These are phyloP conservation scores for Tiliacea aurago DNA, from an alignment of 2,888 invertebrate genomes.

Conservation along the genomic window DNA sequence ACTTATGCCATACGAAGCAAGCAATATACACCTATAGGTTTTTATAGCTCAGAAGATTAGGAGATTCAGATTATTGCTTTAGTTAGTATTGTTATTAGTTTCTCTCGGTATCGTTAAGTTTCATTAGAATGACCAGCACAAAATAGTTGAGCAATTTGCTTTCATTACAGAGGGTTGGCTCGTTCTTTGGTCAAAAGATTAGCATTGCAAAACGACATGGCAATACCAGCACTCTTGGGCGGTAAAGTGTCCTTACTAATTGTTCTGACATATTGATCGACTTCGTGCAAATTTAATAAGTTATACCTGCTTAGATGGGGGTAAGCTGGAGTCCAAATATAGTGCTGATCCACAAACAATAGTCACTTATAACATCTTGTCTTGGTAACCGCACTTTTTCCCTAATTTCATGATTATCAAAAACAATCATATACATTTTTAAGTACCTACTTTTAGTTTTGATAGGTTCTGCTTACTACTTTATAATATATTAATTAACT, in stretches of 20 bases:
- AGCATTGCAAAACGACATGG: neutral
- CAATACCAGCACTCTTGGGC: neutral
- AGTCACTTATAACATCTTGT: too few relatives aligned
- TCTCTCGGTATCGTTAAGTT: slow-evolving; percentile 18
- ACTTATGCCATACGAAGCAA: neutral
- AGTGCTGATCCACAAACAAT: too few relatives aligned
- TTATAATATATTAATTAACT: too few relatives aligned
- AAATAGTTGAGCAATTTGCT: neutral
- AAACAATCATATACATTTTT: too few relatives aligned
- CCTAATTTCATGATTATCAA: too few relatives aligned
- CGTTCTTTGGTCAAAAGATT: neutral
- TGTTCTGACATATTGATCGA: neutral
- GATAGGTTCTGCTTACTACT: too few relatives aligned
- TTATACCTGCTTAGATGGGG: too few relatives aligned
- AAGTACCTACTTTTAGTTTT: too few relatives aligned
- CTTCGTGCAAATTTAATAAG: neutral
- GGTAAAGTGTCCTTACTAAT: neutral
- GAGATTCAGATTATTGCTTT: slow-evolving; percentile 13
- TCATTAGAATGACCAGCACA: slow-evolving; percentile 5
- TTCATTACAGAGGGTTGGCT: neutral
- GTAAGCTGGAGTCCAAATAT: too few relatives aligned
- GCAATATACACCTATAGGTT: too few relatives aligned
- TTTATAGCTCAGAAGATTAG: neutral
- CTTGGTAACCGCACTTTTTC: too few relatives aligned
- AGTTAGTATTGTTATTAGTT: slow-evolving; percentile 26